Conservation (phyloP, 2,888 invertebrate genomes). For the Poecilus cupreus region DNA sequence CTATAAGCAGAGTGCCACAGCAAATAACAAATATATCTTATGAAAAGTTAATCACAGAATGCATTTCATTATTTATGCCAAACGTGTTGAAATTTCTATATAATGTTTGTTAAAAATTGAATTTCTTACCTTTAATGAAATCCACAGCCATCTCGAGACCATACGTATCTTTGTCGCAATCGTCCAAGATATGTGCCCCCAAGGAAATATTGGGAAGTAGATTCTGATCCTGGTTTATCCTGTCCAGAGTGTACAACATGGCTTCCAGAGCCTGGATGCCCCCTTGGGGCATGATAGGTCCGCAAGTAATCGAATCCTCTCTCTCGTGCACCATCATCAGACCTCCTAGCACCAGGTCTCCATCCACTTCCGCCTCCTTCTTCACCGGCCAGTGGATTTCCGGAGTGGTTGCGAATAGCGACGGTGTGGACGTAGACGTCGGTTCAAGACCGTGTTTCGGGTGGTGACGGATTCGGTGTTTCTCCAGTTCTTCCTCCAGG, state of each 20-base stretch:
- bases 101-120: not conserved
- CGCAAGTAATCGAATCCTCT: conserved; percentile 90
- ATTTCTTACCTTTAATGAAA: conserved; percentile 92
- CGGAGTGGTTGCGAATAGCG: not conserved
- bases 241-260: conserved; percentile 93
- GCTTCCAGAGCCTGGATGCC: conserved; percentile 92
- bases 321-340: conserved; percentile 97
- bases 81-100: not conserved
- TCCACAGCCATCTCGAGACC: conserved; percentile 97
- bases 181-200: conserved; percentile 93
- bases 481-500: conserved; percentile 41
- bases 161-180: conserved; percentile 97
- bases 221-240: conserved; percentile 81
- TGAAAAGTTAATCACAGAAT: too few species aligned
- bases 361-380: conserved; percentile 89
- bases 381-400: conserved; percentile 85
- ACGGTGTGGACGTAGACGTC: not conserved
- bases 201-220: conserved; percentile 86
- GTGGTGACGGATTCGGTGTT: conserved; percentile 47
- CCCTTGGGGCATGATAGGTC: conserved; percentile 96
- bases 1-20: too few species aligned
- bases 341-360: conserved; percentile 91
- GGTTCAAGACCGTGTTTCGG: not conserved
- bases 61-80: too few species aligned
- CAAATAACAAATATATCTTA: too few species aligned